These are phyloP conservation scores for Gallinago nigripennis DNA, from an alignment of 2,797 vertebrate genomes.

Conservation along the genomic window DNA sequence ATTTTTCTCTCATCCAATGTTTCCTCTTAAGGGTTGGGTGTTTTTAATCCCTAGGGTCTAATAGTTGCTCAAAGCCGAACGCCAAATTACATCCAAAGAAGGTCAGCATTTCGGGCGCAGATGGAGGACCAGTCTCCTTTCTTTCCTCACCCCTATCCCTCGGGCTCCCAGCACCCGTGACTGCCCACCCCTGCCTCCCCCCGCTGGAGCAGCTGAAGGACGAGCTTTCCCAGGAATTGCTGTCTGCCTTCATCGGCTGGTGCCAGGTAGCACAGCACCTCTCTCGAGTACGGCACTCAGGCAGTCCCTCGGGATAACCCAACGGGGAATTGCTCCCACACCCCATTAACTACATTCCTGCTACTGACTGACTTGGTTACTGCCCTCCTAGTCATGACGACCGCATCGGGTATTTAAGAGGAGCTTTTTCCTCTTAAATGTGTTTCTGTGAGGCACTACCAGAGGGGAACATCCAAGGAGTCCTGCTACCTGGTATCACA, in stretches of 20 bases:
- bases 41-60: not conserved
- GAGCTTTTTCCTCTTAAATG: not conserved
- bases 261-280: not conserved
- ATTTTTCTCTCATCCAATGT: slow-evolving; percentile 8
- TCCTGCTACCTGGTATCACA: rapidly evolving
- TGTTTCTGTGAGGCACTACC: not conserved
- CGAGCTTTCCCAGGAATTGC: not conserved
- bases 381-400: rapidly evolving
- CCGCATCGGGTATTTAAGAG: rapidly evolving
- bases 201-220: not conserved
- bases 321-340: rapidly evolving
- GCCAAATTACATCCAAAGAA: not conserved
- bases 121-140: not conserved
- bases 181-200: not conserved
- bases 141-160: not conserved
- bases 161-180: not conserved
- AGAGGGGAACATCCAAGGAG: not conserved
- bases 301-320: not conserved
- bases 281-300: rapidly evolving
- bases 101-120: not conserved
- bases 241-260: too few species aligned
- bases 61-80: not conserved
- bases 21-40: not conserved
- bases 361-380: rapidly evolving
- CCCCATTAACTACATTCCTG: not conserved